Percentiles rank a stretch among this genome's conserved stretches.
Conservation (phyloP, 2,888 invertebrate species). For the Dichetophora obliterata region DNA sequence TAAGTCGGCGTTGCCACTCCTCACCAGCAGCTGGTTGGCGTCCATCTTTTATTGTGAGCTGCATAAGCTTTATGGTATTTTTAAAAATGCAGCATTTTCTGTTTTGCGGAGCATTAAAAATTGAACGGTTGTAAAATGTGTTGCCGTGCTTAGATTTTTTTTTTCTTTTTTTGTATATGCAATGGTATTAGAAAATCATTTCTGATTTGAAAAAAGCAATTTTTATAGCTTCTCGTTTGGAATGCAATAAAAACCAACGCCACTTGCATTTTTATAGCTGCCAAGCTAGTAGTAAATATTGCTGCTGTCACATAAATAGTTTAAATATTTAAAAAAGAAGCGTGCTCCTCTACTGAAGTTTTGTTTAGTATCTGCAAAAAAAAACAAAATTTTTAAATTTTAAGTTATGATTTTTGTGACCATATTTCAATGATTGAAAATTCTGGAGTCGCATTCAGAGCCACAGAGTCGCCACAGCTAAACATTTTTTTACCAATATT, state of each 20-base stretch:
- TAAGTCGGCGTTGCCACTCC: neutral
- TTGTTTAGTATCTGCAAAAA: neutral
- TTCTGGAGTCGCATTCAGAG: too few relatives aligned
- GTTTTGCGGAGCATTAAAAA: neutral
- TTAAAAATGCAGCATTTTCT: constrained; percentile 7
- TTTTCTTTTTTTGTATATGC: neutral
- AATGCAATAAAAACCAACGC: constrained; percentile 21
- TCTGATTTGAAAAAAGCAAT: constrained; percentile 16
- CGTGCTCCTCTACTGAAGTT: neutral
- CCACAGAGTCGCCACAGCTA: too few relatives aligned
- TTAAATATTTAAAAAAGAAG: neutral
- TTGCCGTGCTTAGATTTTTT: constrained; percentile 1
- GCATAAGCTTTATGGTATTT: constrained; percentile 30
- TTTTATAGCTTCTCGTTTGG: constrained; percentile 3
- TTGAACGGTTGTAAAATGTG: constrained; percentile 13
- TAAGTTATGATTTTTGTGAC: too few relatives aligned
- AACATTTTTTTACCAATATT: too few relatives aligned
- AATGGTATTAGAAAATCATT: constrained; percentile 18
- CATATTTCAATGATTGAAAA: too few relatives aligned
- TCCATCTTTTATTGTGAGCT: constrained; percentile 27
- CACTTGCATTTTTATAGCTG: neutral
- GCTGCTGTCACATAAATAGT: neutral
- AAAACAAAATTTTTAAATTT: neutral
- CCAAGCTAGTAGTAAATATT: neutral
- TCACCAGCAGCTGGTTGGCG: neutral